Base-by-base conservation (phyloP, 2,113 vertebrate species). In the Grus americana region DNA sequence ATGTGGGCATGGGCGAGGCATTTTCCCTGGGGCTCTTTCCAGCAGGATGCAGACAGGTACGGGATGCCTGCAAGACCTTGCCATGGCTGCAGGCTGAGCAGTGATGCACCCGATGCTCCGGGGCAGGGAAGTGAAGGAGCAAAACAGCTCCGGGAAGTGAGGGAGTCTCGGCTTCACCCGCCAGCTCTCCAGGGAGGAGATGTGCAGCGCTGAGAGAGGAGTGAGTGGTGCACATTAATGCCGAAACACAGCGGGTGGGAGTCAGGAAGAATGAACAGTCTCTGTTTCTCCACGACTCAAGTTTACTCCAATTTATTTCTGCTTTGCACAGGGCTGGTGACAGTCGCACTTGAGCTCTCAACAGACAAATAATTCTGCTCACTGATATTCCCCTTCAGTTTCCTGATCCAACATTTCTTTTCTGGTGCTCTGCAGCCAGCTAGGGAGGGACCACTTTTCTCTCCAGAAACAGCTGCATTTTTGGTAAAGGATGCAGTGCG, bases 1-100 rank as follows among this genome's bases (percentile, higher is more conserved):
- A 54, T 7, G 12, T 24, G 23, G 19, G 29, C 30, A 34, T 0
- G 3, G 30, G 16, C 0, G 5, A 78, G 22, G 13, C 4, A 4
- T 2, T 72, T 91, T 74, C 24, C 21, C 2, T 8, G 29, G 40
- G 15, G 9, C 15, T 73, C 54, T 47, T 65, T 29, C 44, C 58
- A 83, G 44, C 13, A 26, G 49, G 26, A 65, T 0, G 0, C 15
- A 55, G n/a, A 30, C 15, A 22, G 8, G 2, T 62, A 22, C 0
- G 0, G 38, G 71, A 52, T 38, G 34, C 11, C 40, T 34, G 17
- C 5, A 1, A 24, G 62, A 65, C 49, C 23, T 68, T 32, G 22
- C 40, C 0, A 0, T 0, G 1, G 46, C 85, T 62, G 65, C 59
- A 84, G 59, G 40, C 49, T 65, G 46, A 80, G 49, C 68, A 84